Evolutionary conservation across 2,888 invertebrate genomes (phyloP).

Genomic region (Suillia variegata): DNA sequence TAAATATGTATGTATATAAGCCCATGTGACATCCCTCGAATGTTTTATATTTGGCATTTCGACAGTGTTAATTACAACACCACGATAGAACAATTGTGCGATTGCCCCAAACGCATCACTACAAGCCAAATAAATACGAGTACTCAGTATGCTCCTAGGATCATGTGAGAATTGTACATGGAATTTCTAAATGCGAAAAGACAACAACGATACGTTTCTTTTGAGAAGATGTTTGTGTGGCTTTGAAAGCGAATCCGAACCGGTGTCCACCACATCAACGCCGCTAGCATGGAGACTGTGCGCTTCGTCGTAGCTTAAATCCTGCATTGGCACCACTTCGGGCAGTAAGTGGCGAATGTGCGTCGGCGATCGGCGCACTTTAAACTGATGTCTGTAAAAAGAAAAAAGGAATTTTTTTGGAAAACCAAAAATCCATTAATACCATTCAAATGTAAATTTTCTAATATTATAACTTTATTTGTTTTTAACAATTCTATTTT

Average conservation of each 20-base stretch:
- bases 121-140: too few relatives aligned
- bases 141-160: too few relatives aligned
- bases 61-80: too few relatives aligned
- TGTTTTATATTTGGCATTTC: too few relatives aligned
- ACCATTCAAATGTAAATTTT: not conserved
- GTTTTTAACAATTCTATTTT: not conserved
- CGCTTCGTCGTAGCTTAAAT: conserved; percentile 55
- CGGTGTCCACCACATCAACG: conserved; percentile 44
- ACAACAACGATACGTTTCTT: conserved; percentile 59
- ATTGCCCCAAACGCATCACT: too few relatives aligned
- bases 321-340: conserved; percentile 61
- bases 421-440: not conserved
- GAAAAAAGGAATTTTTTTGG: not conserved
- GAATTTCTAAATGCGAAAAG: conserved; percentile 58
- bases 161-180: too few relatives aligned
- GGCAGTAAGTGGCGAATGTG: conserved; percentile 60
- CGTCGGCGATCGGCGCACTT: conserved; percentile 58
- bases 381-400: conserved; percentile 55
- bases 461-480: not conserved
- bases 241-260: conserved; percentile 36
- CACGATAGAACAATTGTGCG: too few relatives aligned
- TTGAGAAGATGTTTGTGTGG: conserved; percentile 54
- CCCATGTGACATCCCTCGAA: too few relatives aligned
- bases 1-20: too few relatives aligned
- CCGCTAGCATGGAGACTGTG: conserved; percentile 44